Evolutionary conservation across 2,888 invertebrate genomes (phyloP).

Genomic region (Pemphredon lugubris): DNA sequence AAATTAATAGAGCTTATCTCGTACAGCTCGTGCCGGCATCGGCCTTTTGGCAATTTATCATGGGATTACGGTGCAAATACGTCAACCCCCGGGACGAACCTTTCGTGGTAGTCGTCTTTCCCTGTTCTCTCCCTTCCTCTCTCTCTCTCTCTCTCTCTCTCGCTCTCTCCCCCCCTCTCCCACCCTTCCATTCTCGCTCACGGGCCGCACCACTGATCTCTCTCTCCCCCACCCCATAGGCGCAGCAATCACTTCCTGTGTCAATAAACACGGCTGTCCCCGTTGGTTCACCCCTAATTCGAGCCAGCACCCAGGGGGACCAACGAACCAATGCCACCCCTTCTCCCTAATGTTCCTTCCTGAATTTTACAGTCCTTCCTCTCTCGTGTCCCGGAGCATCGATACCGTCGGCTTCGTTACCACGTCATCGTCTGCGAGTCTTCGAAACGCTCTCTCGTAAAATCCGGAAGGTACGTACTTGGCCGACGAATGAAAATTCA

Average conservation of each 20-base stretch:
- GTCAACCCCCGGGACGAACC: conserved; percentile 61
- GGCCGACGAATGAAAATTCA: too few species aligned
- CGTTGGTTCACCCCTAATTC: conserved; percentile 71
- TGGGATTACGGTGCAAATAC: conserved; percentile 80
- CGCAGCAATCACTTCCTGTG: conserved; percentile 79
- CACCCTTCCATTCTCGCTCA: too few species aligned
- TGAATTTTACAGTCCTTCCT: conserved; percentile 63
- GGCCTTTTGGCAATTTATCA: conserved; percentile 79
- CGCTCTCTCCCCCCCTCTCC: conserved; percentile 34
- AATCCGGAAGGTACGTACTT: too few species aligned
- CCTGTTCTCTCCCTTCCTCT: not conserved
- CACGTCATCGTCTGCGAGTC: conserved; percentile 6
- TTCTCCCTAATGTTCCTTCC: conserved; percentile 62
- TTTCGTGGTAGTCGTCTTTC: conserved; percentile 23
- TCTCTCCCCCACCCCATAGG: conserved; percentile 41
- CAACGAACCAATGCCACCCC: conserved; percentile 67
- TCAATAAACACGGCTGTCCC: conserved; percentile 78
- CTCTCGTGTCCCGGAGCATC: conserved; percentile 31
- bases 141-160: conserved; percentile 1
- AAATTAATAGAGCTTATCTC: conserved; percentile 80
- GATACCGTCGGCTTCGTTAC: conserved; percentile 26
- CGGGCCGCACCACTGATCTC: conserved; percentile 21
- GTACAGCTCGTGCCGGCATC: conserved; percentile 60
- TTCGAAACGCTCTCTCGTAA: not conserved
- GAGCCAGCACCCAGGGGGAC: conserved; percentile 63